Base-by-base conservation (phyloP, 2,888 invertebrate species). In the Xestia sexstrigata region DNA sequence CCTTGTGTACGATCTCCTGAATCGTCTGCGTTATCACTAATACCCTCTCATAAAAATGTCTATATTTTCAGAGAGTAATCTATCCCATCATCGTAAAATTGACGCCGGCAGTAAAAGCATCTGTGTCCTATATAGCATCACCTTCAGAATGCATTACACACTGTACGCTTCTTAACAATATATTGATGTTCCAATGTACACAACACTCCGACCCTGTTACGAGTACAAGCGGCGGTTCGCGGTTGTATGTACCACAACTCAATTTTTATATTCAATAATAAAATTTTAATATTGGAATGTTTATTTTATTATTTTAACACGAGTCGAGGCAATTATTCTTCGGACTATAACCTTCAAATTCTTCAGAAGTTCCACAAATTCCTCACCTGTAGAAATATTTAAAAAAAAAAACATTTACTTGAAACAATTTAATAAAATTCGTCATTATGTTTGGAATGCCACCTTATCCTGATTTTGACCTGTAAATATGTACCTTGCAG, bases 81-180 rank as follows among this genome's bases (percentile, higher is more conserved):
- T 89, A 92, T 93, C 87, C 94, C 93, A 95, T 94, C 92, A 95
- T 94, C 95, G 91, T 95, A 95, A 95, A 95, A 93, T 91, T 88
- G 90, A 90, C 87, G 90, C 78, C 88, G 92, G 93, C 84, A 91
- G 91, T 95, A 95, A 95, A 95, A 94, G 85, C 90, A 90, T 87
- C 89, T 89, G 85, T 88, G 85, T 89, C 90, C 86, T 92, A 91
- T 90, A 91, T 88, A 92, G 86, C 84, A 92, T 85, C 88, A 88
- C 84, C 86, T 87, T 82, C 79, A 69, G 68, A 87, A 87, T 89
- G 90, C 90, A 91, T 87, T 92, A 90, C 86, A 87, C 88, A 89
- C 78, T 73, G 81, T 83, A 81, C 52, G 65, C 58, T 78, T 82
- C 76, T 81, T 71, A 82, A 66, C 70, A 69, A 76, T 85, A 76